A percentile compares a stretch with the other conserved stretches of the same genome.
Evolutionary conservation across 2,113 vertebrate species (phyloP).

Genomic region (Lagenorhynchus albirostris): DNA sequence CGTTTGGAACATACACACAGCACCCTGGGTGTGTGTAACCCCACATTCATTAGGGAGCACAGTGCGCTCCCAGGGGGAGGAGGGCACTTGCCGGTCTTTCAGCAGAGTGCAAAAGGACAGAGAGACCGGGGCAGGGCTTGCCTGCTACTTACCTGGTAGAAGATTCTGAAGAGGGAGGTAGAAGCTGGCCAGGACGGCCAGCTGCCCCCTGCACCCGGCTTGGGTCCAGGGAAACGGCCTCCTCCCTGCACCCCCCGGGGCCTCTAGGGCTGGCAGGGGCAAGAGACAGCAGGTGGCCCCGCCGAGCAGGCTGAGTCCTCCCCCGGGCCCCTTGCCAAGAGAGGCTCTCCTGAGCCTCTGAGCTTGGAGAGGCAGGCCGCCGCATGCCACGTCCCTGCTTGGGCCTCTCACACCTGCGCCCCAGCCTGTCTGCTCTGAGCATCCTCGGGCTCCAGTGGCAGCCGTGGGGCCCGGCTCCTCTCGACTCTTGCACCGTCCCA

Average conservation of each 20-base stretch:
- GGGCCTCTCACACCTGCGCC: not conserved
- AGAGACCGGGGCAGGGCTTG: not conserved
- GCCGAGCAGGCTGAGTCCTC: not conserved
- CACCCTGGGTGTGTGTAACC: not conserved
- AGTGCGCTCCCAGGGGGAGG: not conserved
- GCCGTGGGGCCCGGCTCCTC: not conserved
- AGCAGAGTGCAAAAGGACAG: not conserved
- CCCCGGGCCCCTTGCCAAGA: not conserved
- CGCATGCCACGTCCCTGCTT: rapidly evolving
- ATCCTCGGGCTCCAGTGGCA: rapidly evolving
- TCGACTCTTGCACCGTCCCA: rapidly evolving
- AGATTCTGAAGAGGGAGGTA: not conserved
- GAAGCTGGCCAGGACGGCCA: not conserved
- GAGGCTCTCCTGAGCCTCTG: not conserved
- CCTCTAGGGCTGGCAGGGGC: not conserved
- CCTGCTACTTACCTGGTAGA: not conserved
- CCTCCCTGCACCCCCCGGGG: not conserved
- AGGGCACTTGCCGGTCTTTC: not conserved
- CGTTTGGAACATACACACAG: rapidly evolving
- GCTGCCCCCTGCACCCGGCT: not conserved
- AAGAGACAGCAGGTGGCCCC: conserved; percentile 32
- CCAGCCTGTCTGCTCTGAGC: rapidly evolving
- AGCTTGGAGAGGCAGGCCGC: not conserved
- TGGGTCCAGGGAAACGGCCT: not conserved
- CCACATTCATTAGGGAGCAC: not conserved